Evolutionary conservation across 2,797 vertebrate species (phyloP).

Genomic region (Gadopsis marmoratus): DNA sequence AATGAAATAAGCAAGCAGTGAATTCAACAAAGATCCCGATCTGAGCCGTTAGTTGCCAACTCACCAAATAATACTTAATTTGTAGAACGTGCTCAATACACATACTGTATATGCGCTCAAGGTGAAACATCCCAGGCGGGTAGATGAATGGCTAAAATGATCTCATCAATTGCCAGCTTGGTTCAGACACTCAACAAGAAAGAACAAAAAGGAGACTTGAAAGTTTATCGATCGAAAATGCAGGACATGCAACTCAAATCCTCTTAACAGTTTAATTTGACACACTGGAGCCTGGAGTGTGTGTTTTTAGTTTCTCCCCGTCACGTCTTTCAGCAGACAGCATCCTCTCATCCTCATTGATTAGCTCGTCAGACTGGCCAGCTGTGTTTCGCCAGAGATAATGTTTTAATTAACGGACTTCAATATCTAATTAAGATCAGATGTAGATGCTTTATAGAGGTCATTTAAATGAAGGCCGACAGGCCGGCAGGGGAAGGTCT

Average conservation of each 20-base stretch:
- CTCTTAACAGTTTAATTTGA: conserved; percentile 63
- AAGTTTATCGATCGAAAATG: conserved; percentile 38
- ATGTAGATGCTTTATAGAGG: conserved; percentile 81
- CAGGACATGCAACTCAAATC: conserved; percentile 55
- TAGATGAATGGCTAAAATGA: background rate
- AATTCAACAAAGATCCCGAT: background rate
- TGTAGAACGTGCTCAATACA: too few relatives aligned
- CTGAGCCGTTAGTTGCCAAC: too few relatives aligned
- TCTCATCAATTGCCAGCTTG: background rate
- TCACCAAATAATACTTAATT: background rate
- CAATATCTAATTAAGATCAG: conserved; percentile 86
- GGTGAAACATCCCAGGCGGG: background rate
- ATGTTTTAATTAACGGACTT: conserved; percentile 86
- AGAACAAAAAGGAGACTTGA: conserved; percentile 21
- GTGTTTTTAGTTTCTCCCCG: conserved; percentile 47
- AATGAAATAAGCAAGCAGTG: background rate
- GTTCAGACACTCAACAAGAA: conserved; percentile 23
- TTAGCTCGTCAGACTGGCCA: conserved; percentile 75
- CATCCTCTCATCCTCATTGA: conserved; percentile 80
- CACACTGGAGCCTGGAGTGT: conserved; percentile 55
- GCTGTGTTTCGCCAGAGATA: conserved; percentile 81
- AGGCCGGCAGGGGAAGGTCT: conserved; percentile 55
- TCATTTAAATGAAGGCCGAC: conserved; percentile 77
- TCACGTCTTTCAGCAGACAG: conserved; percentile 60
- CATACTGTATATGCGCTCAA: too few relatives aligned